These are phyloP conservation scores for Amphibalanus amphitrite DNA, from an alignment of 1,140 invertebrate species.

Conservation along the genomic window DNA sequence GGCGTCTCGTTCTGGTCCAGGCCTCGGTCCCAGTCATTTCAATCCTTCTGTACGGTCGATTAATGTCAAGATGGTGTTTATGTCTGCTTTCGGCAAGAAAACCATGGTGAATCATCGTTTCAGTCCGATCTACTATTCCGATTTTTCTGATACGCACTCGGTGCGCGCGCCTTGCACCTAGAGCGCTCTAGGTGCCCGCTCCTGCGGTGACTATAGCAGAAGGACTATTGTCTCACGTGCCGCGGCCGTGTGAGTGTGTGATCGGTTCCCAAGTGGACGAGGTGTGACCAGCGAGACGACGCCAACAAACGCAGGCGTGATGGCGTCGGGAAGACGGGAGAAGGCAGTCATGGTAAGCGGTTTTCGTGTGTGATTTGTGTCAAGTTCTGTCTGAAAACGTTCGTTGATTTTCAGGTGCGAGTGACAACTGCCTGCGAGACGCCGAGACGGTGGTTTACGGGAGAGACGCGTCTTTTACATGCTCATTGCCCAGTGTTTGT, in stretches of 20 bases:
- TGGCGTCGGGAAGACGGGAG: background rate
- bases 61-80: constrained; percentile 6
- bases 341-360: background rate
- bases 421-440: too few species aligned
- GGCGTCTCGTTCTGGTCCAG: background rate
- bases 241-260: background rate
- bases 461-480: too few species aligned
- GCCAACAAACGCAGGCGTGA: too few species aligned
- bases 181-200: constrained; percentile 9
- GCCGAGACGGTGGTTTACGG: too few species aligned
- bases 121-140: constrained; percentile 40
- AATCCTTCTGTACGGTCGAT: background rate
- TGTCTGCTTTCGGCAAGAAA: constrained; percentile 6
- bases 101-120: constrained; percentile 5
- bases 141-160: constrained; percentile 27
- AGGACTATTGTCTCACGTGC: constrained; percentile 3
- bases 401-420: too few species aligned
- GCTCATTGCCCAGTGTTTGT: too few species aligned
- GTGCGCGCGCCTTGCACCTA: constrained; percentile 16
- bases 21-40: background rate
- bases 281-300: background rate
- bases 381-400: too few species aligned
- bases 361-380: too few species aligned
- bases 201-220: constrained; percentile 8
- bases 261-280: background rate